Conservation (phyloP, 2,797 vertebrate species). For the Anguilla marmorata region DNA sequence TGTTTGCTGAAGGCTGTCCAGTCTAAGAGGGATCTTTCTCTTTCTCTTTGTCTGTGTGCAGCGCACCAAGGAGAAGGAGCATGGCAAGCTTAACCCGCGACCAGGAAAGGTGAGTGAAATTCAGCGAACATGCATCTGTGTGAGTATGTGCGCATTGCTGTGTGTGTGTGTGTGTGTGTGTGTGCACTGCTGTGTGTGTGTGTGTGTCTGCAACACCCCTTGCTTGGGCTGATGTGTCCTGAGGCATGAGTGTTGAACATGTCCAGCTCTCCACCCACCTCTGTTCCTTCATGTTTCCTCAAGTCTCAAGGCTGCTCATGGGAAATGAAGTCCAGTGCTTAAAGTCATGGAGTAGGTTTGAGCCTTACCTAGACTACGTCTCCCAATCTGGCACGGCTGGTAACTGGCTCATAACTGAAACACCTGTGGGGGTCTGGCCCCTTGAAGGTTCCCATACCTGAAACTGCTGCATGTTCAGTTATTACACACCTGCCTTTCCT, state of each 20-base stretch:
- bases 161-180: not conserved
- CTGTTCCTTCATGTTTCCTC: not conserved
- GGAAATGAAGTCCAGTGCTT: not conserved
- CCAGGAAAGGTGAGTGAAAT: slow-evolving; percentile 87
- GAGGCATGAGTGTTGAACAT: not conserved
- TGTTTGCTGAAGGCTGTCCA: not conserved
- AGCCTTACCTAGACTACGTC: not conserved
- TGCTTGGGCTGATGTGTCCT: not conserved
- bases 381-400: not conserved
- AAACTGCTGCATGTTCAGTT: not conserved
- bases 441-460: not conserved
- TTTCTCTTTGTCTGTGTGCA: slow-evolving; percentile 41
- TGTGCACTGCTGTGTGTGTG: not conserved
- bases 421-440: not conserved
- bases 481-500: not conserved
- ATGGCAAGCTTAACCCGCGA: slow-evolving; percentile 83
- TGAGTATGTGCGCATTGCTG: not conserved
- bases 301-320: not conserved
- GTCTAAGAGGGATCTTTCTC: not conserved
- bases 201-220: not conserved
- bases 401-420: not conserved
- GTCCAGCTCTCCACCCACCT: not conserved
- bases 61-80: slow-evolving; percentile 78
- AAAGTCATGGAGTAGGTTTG: not conserved
- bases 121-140: not conserved